Evolutionary conservation across 1,140 invertebrate species (phyloP).

Genomic region (Pinna nobilis): DNA sequence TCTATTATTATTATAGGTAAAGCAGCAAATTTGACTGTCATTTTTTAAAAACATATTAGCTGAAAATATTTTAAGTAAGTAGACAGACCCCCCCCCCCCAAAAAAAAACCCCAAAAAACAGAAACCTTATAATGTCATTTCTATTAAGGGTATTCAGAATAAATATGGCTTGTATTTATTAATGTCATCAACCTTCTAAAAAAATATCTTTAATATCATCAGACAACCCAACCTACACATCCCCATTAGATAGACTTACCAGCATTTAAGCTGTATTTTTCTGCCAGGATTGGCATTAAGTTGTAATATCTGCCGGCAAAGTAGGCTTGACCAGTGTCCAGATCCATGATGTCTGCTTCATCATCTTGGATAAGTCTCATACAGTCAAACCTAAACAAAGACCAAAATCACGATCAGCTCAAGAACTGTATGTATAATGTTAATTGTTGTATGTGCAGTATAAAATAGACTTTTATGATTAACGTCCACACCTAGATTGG

Average conservation of each 20-base stretch:
- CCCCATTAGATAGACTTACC: slow-evolving; percentile 68
- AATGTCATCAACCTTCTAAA: no score
- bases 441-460: not conserved
- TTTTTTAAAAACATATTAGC: no score
- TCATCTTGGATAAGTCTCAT: slow-evolving; percentile 83
- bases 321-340: slow-evolving; percentile 96
- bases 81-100: no score
- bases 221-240: no score
- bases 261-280: slow-evolving; percentile 64
- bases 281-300: slow-evolving; percentile 83
- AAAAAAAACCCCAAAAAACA: no score
- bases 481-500: not conserved
- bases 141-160: no score
- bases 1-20: no score
- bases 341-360: slow-evolving; percentile 87
- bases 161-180: no score
- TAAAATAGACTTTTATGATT: not conserved
- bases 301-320: slow-evolving; percentile 93
- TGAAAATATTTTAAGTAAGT: no score
- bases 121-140: no score
- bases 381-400: slow-evolving; percentile 82
- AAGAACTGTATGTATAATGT: not conserved
- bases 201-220: no score
- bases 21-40: no score
- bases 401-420: slow-evolving; percentile 6